Evolutionary conservation across 2,113 vertebrate species (phyloP), one percentile per base, ranked within the genome.

Genomic region (Thinocorus orbignyianus): DNA sequence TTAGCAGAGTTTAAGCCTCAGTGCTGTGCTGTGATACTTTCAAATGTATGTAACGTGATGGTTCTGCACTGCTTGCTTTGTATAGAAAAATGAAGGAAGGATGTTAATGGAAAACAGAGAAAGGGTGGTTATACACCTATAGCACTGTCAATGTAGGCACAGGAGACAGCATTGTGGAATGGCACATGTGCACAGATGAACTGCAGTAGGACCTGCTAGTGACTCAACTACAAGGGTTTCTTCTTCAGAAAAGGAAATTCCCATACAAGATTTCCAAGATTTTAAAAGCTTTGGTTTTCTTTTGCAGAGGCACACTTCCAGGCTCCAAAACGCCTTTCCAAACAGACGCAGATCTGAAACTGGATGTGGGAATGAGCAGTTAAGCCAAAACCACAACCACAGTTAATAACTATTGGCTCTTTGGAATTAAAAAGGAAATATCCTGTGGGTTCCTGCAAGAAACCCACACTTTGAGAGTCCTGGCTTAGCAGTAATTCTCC

Each of bases 361-460:
- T 64, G 31, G 26, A 92, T 92, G 76, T 94, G 93, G 94, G 93
- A 95, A 94, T 60, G 42, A 93, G 49, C 15, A 90, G 42, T 41
- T 57, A 94, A 93, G 90, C 72, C 90, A 95, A 94, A 96, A 86
- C 76, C 85, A 81, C 90, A 95, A 93, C 48, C 82, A 68, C 31
- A 83, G 42, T 49, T 88, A 94, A 93, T 83, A 39, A 78, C 62
- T 72, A 49, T 13, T 46, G 51, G 68, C 30, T 96, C 55, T 71
- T 18, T 54, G 31, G 60, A 88, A 83, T 51, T 60, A 80, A 80
- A 82, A 92, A 70, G 66, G 10, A 69, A 61, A 81, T 49, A 90
- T n/a, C 49, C 80, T 85, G 54, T 81, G 77, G 65, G 77, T 95
- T 65, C 10, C 31, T 79, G 42, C 52, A 92, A 65, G 65, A 88